Conservation (phyloP, 2,797 vertebrate species). For the Alcedo atthis region DNA sequence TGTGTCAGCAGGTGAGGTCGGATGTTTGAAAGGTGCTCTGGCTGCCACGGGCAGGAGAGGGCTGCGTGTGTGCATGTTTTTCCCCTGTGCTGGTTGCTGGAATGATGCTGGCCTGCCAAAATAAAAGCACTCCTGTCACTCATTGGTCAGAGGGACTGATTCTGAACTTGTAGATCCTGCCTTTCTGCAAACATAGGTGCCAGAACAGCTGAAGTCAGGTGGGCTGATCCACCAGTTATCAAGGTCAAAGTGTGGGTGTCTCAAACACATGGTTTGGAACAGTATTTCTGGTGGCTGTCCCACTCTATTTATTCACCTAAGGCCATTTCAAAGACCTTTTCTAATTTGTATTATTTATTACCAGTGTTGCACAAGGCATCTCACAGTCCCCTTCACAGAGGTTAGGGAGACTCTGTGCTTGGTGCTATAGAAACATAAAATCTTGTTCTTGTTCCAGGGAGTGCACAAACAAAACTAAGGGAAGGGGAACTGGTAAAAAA, state of each 20-base stretch:
- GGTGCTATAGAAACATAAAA: neutral
- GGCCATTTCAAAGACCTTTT: neutral
- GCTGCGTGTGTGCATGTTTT: neutral
- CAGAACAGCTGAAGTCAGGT: neutral
- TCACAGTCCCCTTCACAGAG: neutral
- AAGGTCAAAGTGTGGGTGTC: neutral
- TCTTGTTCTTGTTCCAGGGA: neutral
- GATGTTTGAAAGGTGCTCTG: constrained; percentile 76
- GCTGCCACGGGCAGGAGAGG: neutral
- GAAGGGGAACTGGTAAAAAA: neutral
- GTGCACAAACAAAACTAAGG: neutral
- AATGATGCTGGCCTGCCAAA: constrained; percentile 10
- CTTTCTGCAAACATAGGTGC: neutral
- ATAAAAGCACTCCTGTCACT: constrained; percentile 7
- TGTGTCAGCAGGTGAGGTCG: constrained; percentile 78
- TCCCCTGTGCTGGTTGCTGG: neutral
- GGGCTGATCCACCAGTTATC: neutral
- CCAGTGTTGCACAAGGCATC: accelerated
- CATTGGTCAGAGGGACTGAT: neutral
- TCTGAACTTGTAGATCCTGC: neutral
- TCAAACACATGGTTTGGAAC: neutral
- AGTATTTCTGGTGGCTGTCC: neutral
- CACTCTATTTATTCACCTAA: neutral
- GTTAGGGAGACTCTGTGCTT: neutral
- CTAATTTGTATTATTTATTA: neutral